phyloP scores from a whole-genome alignment of 2,113 vertebrate genomes.

The Sinocyclocheilus maitianheensis region DNA sequence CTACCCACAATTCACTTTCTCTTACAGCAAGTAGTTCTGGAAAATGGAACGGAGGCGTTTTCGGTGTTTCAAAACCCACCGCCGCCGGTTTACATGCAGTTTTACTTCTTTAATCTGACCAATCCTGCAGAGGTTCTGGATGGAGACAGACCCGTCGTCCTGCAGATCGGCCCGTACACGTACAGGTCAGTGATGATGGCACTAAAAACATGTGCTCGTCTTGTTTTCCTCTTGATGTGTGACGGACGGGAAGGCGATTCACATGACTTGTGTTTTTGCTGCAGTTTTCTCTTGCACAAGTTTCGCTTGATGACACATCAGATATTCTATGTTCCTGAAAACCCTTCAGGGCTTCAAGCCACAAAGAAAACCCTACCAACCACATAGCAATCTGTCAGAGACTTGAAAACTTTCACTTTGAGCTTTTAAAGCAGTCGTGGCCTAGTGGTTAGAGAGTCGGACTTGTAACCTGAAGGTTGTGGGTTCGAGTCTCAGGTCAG shows the following conservation, averaged over 20 bases:
- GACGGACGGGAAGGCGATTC: background rate
- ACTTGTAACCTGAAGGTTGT: too few species aligned
- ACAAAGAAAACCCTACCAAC: background rate
- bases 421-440: background rate
- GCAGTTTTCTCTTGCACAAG: background rate
- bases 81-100: constrained; percentile 90
- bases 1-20: constrained; percentile 17
- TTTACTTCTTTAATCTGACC: constrained; percentile 94
- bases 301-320: background rate
- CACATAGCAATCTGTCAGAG: background rate
- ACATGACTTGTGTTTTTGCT: background rate
- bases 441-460: too few species aligned
- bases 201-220: background rate
- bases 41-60: constrained; percentile 85
- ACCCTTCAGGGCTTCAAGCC: background rate
- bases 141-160: constrained; percentile 81
- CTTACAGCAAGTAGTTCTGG: constrained; percentile 81
- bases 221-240: background rate
- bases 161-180: constrained; percentile 91
- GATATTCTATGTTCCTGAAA: background rate
- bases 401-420: too few species aligned
- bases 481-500: too few species aligned
- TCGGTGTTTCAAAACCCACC: constrained; percentile 87
- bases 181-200: constrained; percentile 81
- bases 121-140: constrained; percentile 87